Evolutionary conservation across 2,888 invertebrate genomes (phyloP).

Genomic region (Alloscopus bannaensis): DNA sequence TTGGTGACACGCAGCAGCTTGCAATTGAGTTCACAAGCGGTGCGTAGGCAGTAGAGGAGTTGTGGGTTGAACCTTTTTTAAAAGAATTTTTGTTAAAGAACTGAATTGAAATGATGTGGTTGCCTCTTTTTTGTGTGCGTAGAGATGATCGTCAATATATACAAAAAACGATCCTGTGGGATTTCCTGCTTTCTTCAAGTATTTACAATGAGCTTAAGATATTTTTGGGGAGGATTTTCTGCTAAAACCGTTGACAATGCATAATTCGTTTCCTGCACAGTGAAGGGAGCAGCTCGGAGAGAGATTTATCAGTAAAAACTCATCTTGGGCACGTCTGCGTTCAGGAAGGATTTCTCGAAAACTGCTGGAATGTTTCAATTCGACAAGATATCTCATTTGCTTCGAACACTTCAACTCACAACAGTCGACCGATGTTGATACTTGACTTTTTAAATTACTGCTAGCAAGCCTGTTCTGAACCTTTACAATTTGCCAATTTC

Average conservation of each 20-base stretch:
- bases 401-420: neutral
- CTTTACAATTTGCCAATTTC: neutral
- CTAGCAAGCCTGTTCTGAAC: neutral
- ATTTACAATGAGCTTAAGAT: constrained; percentile 36
- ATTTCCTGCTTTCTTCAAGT: constrained; percentile 30
- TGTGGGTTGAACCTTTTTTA: neutral
- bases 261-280: neutral
- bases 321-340: neutral
- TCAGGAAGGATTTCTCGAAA: neutral
- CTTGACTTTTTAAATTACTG: neutral
- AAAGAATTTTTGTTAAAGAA: neutral
- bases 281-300: constrained; percentile 8
- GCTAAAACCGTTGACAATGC: constrained; percentile 24
- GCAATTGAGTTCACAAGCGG: too few relatives aligned
- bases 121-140: too few relatives aligned
- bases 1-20: too few relatives aligned
- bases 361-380: neutral
- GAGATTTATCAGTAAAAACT: neutral
- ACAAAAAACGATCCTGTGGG: constrained; percentile 1
- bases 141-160: constrained; percentile 1
- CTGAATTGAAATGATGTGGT: neutral
- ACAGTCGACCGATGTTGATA: neutral
- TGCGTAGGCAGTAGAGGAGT: neutral
- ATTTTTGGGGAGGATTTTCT: constrained; percentile 31
- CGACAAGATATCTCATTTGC: neutral